Evolutionary conservation across 2,113 vertebrate genomes (phyloP), one percentile per base, ranked within the genome.

Genomic region (Stegastes partitus): DNA sequence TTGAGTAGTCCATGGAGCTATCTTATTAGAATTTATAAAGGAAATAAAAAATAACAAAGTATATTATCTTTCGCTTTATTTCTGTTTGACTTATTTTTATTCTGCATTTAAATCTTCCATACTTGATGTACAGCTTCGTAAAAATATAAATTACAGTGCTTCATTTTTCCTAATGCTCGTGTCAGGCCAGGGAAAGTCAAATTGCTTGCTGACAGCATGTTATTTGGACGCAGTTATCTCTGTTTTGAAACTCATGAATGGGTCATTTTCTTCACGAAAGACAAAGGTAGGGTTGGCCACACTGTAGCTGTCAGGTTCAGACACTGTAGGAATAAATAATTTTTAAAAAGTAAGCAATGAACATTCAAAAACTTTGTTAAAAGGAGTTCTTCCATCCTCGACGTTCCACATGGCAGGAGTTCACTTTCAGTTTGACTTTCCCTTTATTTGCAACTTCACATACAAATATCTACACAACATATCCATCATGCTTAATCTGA

Each of bases 391-490:
- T 25, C 23, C 49, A 53, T 58, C 3, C 4, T 62, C 19, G 44
- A 5, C 3, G 1, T 19, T 34, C n/a, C 34, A 1, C 22, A 39
- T 37, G 22, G 18, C 1, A 0, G 49, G 9, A 11, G 50, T 79
- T 71, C 19, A 75, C 31, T 50, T 61, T 51, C 69, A 66, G 5
- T 61, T 58, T 26, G 21, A 21, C 72, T 51, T 83, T 68, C 78
- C 67, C 45, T 77, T 77, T 77, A 18, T 82, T 73, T 76, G 11
- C 42, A 50, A 15, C 55, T 45, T 22, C n/a, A 28, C 59, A 63
- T 58, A n/a, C 37, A 84, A 25, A 68, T 25, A 63, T 63, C 11
- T 4, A 44, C 55, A 62, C 15, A 49, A n/a, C 26, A 64, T 19
- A 51, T 37, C 18, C 51, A 57, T 19, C 11, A 3, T 5, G 18